These are phyloP conservation scores for Holothuria glaberrima DNA, from an alignment of 35 echinoderm and acorn worm species.

Conservation along the genomic window DNA sequence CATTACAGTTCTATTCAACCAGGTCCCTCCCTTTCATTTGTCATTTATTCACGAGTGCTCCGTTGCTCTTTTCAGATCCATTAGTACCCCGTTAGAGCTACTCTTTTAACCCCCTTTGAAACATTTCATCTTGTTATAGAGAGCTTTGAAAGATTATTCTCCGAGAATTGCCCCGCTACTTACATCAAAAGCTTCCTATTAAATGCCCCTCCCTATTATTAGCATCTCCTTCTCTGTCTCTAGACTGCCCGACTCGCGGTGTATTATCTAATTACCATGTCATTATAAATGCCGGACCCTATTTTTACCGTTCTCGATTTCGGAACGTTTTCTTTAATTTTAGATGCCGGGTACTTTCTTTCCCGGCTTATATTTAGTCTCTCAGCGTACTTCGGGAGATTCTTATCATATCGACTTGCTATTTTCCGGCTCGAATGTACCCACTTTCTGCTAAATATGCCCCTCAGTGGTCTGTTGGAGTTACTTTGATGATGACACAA, in stretches of 20 bases:
- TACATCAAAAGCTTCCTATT: constrained; percentile 14
- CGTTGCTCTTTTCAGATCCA: constrained; percentile 39
- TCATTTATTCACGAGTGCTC: background rate
- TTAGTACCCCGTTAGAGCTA: constrained; percentile 17
- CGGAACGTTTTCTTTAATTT: too few relatives aligned
- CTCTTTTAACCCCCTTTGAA: constrained; percentile 5
- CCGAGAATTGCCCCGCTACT: background rate
- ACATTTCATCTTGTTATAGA: constrained; percentile 14
- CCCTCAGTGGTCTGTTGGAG: too few relatives aligned
- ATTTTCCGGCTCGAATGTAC: too few relatives aligned
- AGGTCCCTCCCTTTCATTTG: constrained; percentile 62
- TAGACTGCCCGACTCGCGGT: constrained; percentile 19
- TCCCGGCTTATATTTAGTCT: too few relatives aligned
- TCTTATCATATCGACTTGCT: too few relatives aligned
- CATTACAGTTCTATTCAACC: constrained; percentile 26
- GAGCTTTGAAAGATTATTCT: constrained; percentile 20
- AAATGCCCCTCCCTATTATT: constrained; percentile 39
- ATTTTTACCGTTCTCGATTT: too few relatives aligned
- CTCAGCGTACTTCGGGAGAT: too few relatives aligned
- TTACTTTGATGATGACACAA: too few relatives aligned
- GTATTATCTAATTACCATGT: constrained; percentile 64
- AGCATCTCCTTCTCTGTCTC: constrained; percentile 7
- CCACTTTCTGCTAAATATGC: too few relatives aligned
- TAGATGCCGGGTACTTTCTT: too few relatives aligned
- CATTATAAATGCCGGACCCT: constrained; percentile 38